Evolutionary conservation across 2,888 invertebrate genomes (phyloP).

Genomic region (Chesias legatella): DNA sequence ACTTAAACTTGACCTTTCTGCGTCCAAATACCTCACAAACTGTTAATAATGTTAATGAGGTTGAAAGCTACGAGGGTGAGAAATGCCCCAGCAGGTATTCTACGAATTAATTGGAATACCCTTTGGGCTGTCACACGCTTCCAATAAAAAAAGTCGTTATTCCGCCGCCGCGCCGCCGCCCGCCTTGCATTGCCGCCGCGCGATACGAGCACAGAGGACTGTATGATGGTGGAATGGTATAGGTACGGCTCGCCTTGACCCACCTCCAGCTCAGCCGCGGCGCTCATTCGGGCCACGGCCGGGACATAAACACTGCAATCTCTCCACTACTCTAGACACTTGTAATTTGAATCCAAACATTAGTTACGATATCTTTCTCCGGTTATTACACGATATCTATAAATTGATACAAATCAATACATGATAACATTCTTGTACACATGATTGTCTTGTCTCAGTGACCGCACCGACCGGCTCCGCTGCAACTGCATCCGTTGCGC

Average conservation of each 20-base stretch:
- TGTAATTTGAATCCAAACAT: too few species aligned
- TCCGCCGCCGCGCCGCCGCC: too few species aligned
- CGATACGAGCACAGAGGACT: too few species aligned
- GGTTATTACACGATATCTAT: too few species aligned
- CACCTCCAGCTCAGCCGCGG: constrained; percentile 9
- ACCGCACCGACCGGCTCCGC: too few species aligned
- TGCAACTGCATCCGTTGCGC: too few species aligned
- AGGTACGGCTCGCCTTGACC: constrained; percentile 12
- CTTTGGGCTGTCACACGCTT: neutral
- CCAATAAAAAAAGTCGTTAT: neutral
- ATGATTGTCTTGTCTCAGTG: too few species aligned
- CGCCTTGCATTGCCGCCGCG: too few species aligned
- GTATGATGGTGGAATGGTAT: constrained; percentile 3
- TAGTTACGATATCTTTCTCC: too few species aligned
- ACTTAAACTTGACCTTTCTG: neutral
- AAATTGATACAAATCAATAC: too few species aligned
- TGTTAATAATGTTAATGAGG: constrained; percentile 1
- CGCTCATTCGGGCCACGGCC: constrained; percentile 16
- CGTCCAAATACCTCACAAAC: neutral
- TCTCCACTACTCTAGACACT: constrained; percentile 1
- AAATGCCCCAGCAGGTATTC: too few species aligned
- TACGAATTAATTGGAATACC: neutral
- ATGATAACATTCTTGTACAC: too few species aligned
- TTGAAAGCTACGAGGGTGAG: neutral
- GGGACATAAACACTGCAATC: constrained; percentile 9